Percentiles rank a stretch among this genome's conserved stretches.
Conservation (phyloP, 1,140 invertebrate genomes). For the Ladona fulva region DNA sequence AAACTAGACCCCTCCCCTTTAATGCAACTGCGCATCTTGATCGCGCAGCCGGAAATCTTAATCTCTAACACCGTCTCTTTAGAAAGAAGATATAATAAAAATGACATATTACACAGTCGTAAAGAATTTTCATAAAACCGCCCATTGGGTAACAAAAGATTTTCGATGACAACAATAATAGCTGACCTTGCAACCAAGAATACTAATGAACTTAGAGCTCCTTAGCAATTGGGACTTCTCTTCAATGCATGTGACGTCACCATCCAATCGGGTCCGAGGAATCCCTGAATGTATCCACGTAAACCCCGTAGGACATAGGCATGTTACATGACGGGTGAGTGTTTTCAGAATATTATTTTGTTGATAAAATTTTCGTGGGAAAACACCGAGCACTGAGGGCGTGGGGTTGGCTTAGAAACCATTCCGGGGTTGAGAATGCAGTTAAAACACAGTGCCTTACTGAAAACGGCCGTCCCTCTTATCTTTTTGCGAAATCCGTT, state of each 20-base stretch:
- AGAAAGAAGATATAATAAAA: neutral
- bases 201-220: neutral
- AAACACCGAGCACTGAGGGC: constrained; percentile 22
- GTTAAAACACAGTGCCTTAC: neutral
- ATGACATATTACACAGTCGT: neutral
- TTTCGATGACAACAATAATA: too few species aligned
- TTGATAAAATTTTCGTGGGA: constrained; percentile 41
- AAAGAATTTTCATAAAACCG: too few species aligned
- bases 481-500: constrained; percentile 1
- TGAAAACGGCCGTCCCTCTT: neutral
- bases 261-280: constrained; percentile 26
- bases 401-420: constrained; percentile 2
- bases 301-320: constrained; percentile 41
- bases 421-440: neutral
- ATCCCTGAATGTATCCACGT: constrained; percentile 27
- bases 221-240: constrained; percentile 21
- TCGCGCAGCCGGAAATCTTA: neutral
- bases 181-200: neutral
- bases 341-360: constrained; percentile 47
- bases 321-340: constrained; percentile 47
- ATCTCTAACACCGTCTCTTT: neutral
- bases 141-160: too few species aligned
- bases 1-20: neutral
- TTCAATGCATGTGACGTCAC: constrained; percentile 24
- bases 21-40: neutral